Conservation (phyloP, 2,113 vertebrate genomes). For the Stegostoma tigrinum region DNA sequence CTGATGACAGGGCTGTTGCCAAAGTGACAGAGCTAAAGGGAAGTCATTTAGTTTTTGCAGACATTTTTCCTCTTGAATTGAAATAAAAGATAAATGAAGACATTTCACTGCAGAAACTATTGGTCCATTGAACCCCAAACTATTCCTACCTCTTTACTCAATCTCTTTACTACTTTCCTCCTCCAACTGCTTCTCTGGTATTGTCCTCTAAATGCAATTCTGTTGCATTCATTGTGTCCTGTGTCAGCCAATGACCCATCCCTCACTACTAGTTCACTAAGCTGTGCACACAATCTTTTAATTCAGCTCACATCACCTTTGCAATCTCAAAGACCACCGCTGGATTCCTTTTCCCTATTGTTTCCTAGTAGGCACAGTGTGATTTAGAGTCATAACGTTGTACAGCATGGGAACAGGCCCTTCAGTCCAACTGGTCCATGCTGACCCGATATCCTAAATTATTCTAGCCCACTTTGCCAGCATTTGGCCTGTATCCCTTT, state of each 20-base stretch:
- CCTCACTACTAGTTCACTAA: no score
- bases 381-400: no score
- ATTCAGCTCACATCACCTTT: no score
- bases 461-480: no score
- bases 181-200: not conserved
- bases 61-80: not conserved
- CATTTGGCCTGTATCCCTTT: no score
- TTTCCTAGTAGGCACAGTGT: no score
- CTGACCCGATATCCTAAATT: no score
- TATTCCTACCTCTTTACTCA: not conserved
- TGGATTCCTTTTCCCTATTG: no score
- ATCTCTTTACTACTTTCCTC: not conserved
- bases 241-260: not conserved
- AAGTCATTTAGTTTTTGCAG: not conserved
- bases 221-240: not conserved
- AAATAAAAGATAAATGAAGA: not conserved
- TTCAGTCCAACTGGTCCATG: no score
- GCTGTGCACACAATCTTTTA: no score
- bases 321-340: no score
- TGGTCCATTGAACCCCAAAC: not conserved
- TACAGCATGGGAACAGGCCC: no score
- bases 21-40: not conserved
- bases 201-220: not conserved
- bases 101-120: not conserved
- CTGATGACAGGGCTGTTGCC: not conserved